Evolutionary conservation across 2,888 invertebrate species (phyloP), one percentile per base, ranked within the genome.

Genomic region (Synergus laeviventris): DNA sequence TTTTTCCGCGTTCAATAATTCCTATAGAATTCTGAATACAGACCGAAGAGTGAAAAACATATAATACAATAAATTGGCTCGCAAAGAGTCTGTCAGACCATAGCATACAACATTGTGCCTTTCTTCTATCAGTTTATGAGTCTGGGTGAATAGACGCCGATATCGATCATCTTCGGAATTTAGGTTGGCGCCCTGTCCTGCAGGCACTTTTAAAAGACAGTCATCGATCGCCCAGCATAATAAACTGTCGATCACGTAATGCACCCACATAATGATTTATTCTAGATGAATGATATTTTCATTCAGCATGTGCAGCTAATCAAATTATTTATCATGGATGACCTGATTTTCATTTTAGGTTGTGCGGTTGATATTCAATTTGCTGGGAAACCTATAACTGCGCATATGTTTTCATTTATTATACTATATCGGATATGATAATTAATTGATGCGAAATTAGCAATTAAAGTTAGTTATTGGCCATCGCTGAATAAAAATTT

Each of bases 81-180:
- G 56, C 21, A 56, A 49, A 49, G 21, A 21, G 21, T 14, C 5
- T 21, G 11, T 24, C 59, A 59, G 59, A 59, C 24, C 12, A 4
- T 12, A 24, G 14, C 59, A 24, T 59, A 24, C 21, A 59, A 21
- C 21, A 24, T 59, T 38, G 62, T 38, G 18, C 11, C n/a, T 38
- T 45, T 49, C 2, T 49, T 49, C 9, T 64, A 16, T 45, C 16
- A 31, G 45, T 36, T 49, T 11, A 62, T 14, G 62, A 38, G 62
- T 62, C 18, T n/a, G 36, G 45, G 45, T 66, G 75, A 74, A 73
- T 76, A 74, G 79, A 80, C 80, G 79, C 62, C 39, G 77, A 62
- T 82, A 81, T 80, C 80, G 80, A 82, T 79, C 80, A 78, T 76
- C 14, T 56, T 74, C 60, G 77, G 76, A 79, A 81, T 82, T 81